Percentiles rank a stretch among this genome's conserved stretches.
These are phyloP conservation scores for Teinopalpus imperialis DNA, from an alignment of 2,888 invertebrate genomes.

Conservation along the genomic window DNA sequence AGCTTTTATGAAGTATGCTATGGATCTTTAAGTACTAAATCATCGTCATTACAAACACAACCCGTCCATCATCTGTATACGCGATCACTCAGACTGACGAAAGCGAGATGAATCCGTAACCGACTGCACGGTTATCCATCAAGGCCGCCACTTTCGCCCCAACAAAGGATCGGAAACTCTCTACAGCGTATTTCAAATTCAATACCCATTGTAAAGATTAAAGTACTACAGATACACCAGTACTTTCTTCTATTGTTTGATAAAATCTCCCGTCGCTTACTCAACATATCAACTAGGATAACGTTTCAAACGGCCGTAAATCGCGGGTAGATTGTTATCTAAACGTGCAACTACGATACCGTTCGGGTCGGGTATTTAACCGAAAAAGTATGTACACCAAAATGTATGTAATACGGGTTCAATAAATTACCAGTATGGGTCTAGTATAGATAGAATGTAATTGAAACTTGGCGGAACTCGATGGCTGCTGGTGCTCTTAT, in stretches of 20 bases:
- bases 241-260: slow-evolving; percentile 41
- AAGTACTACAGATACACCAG: slow-evolving; percentile 27
- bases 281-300: slow-evolving; percentile 17
- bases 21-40: not conserved
- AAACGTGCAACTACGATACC: not conserved
- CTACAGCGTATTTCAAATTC: slow-evolving; percentile 56
- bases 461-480: no score
- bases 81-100: slow-evolving; percentile 41
- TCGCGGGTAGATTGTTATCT: slow-evolving; percentile 4
- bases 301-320: slow-evolving; percentile 32
- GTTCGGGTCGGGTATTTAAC: no score
- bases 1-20: not conserved
- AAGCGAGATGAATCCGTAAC: slow-evolving; percentile 43
- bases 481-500: no score
- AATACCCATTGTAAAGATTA: slow-evolving; percentile 40
- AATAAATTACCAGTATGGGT: no score
- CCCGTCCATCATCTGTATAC: not conserved
- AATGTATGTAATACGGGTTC: no score
- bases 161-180: slow-evolving; percentile 67
- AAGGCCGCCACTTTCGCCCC: slow-evolving; percentile 55
- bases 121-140: slow-evolving; percentile 44
- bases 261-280: slow-evolving; percentile 11
- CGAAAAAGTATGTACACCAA: no score
- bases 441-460: no score
- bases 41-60: not conserved